Conservation (phyloP, 2,888 invertebrate genomes). For the Piscicola geometra region DNA sequence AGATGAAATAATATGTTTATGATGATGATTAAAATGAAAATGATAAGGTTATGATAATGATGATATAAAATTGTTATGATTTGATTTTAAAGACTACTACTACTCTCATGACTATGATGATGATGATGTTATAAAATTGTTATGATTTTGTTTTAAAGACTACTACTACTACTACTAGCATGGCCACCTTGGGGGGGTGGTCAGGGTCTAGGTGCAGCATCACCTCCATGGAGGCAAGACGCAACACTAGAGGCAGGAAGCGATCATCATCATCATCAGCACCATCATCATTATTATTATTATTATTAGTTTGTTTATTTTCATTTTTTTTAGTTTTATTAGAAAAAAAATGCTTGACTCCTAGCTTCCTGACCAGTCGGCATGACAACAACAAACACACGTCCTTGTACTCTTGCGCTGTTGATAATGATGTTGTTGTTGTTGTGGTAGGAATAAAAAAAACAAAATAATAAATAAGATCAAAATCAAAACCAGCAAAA, state of each 20-base stretch:
- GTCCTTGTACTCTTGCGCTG: conserved; percentile 10
- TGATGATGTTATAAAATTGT: not conserved
- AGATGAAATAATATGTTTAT: not conserved
- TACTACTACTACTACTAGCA: no score
- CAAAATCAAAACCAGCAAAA: no score
- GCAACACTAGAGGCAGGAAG: not conserved
- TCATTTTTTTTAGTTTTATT: not conserved
- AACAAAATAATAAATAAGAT: no score
- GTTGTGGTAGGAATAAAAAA: no score
- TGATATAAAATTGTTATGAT: not conserved
- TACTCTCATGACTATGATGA: not conserved
- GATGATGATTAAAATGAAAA: not conserved
- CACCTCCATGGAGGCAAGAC: conserved; percentile 1
- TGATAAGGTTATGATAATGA: not conserved
- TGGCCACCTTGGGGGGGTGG: not conserved
- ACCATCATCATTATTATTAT: conserved; percentile 4
- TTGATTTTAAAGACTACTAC: not conserved
- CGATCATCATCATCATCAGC: not conserved
- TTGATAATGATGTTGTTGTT: not conserved
- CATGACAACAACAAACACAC: conserved; percentile 3
- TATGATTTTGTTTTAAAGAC: not conserved
- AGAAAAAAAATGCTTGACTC: not conserved
- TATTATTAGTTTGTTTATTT: not conserved
- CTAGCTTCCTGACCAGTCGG: not conserved
- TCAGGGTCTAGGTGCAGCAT: conserved; percentile 7